Conservation (phyloP, 2,888 invertebrate genomes). For the Trachelus tabidus region DNA sequence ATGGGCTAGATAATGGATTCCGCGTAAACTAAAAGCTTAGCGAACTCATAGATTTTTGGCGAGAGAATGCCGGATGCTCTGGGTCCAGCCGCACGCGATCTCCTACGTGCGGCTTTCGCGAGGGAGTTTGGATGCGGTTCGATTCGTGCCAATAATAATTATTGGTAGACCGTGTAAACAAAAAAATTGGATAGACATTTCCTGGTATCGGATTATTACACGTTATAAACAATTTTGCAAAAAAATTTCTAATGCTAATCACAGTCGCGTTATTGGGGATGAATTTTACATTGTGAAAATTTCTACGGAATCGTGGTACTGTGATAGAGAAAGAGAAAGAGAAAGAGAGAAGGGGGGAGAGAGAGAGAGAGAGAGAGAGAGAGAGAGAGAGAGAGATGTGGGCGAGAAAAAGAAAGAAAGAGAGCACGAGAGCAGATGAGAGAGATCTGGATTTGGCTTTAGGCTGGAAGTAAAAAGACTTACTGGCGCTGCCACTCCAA, state of each 20-base stretch:
- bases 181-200: not conserved
- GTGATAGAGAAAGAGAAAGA: not conserved
- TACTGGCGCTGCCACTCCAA: constrained; percentile 20
- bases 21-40: not conserved
- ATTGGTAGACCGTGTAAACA: not conserved
- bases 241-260: not conserved
- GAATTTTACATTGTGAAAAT: not conserved
- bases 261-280: not conserved
- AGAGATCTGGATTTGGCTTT: constrained; percentile 9
- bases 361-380: not conserved
- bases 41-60: not conserved
- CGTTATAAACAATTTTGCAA: not conserved
- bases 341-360: too few species aligned
- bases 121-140: not conserved
- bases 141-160: not conserved
- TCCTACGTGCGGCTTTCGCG: not conserved
- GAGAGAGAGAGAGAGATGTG: too few species aligned
- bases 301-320: not conserved
- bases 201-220: not conserved
- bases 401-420: constrained; percentile 2
- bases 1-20: not conserved
- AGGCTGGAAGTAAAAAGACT: constrained; percentile 20
- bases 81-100: not conserved
- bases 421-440: constrained; percentile 14
- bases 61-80: not conserved